Evolutionary conservation across 2,113 vertebrate genomes (phyloP).

Genomic region (Prochilodus magdalenae): DNA sequence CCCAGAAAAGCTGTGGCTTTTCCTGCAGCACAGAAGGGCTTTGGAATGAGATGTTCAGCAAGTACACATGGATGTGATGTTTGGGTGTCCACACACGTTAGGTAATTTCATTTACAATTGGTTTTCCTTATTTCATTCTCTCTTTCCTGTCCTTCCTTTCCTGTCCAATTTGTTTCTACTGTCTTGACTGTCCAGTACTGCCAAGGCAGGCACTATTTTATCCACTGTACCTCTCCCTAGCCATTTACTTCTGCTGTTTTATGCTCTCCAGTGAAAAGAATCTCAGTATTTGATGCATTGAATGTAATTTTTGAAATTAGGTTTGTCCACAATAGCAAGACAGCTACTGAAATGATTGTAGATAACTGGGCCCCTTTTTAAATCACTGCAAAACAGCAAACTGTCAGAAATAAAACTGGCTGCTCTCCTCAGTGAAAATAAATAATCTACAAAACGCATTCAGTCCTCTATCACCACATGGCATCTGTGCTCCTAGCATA

Average conservation of each 20-base stretch:
- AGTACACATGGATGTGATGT: no score
- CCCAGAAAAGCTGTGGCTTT: no score
- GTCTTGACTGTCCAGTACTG: neutral
- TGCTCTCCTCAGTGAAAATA: neutral
- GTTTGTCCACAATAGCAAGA: neutral
- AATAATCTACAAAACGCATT: slow-evolving; percentile 30
- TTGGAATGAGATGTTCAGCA: no score
- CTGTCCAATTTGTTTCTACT: neutral
- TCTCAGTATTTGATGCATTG: neutral
- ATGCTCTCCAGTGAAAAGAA: neutral
- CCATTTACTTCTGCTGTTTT: neutral
- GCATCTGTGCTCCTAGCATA: neutral
- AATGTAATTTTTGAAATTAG: neutral
- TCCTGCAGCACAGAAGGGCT: no score
- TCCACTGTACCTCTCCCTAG: no score
- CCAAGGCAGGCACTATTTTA: no score
- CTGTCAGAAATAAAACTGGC: slow-evolving; percentile 3
- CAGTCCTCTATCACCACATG: slow-evolving; percentile 8
- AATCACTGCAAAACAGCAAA: slow-evolving; percentile 5
- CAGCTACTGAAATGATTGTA: slow-evolving; percentile 10
- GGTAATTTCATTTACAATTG: no score
- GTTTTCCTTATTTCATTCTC: no score
- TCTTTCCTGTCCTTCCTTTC: neutral
- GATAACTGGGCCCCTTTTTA: slow-evolving; percentile 15
- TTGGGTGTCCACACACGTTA: no score